Evolutionary conservation across 64 coral and sea anemone species (phyloP).

Genomic region (Montipora capricornis): DNA sequence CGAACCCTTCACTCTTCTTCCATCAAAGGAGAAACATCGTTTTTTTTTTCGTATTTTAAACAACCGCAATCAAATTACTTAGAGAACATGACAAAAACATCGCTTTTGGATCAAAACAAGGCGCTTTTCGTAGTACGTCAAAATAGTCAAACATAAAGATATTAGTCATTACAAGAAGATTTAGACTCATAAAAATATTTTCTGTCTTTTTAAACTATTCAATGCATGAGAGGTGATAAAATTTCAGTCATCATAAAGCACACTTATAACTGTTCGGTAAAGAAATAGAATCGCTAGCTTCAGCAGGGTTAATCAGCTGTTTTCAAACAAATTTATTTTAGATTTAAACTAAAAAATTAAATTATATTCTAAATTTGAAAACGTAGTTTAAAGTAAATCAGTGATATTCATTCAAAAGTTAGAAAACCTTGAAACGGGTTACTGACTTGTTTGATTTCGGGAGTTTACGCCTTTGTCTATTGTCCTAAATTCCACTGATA

Average conservation of each 20-base stretch:
- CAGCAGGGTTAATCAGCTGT: too few relatives aligned
- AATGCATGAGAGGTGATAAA: not conserved
- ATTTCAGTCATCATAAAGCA: not conserved
- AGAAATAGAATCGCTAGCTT: not conserved
- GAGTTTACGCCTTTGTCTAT: not conserved
- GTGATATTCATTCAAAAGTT: too few relatives aligned
- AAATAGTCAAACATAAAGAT: not conserved
- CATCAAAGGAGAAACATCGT: not conserved
- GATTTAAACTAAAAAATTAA: too few relatives aligned
- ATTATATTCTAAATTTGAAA: too few relatives aligned
- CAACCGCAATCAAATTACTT: not conserved
- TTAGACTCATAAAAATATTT: not conserved
- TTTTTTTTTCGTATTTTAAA: not conserved
- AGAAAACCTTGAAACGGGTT: too few relatives aligned
- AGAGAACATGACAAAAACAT: not conserved
- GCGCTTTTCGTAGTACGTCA: not conserved
- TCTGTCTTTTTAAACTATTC: not conserved
- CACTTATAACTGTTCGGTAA: not conserved
- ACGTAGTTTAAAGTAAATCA: too few relatives aligned
- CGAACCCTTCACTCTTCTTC: too few relatives aligned
- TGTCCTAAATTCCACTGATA: not conserved
- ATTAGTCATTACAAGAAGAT: not conserved
- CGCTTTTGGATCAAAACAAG: not conserved
- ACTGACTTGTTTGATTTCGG: too few relatives aligned
- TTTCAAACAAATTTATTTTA: too few relatives aligned